phyloP scores from a whole-genome alignment of 2,888 invertebrate genomes.

The Andrena hattorfiana region DNA sequence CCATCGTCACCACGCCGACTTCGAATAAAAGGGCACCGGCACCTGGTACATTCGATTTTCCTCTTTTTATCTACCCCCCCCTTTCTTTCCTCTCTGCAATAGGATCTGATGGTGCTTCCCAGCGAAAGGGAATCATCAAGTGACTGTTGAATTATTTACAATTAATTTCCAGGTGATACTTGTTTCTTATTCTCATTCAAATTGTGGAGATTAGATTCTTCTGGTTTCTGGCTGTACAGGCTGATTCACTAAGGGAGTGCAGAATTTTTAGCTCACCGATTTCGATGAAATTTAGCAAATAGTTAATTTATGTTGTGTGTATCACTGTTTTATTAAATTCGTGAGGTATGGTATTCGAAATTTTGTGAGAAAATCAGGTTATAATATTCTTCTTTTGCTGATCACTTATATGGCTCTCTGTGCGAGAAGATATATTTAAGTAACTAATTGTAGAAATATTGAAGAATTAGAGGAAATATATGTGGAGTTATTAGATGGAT shows the following conservation, averaged over 20 bases:
- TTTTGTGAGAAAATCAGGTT: too few relatives aligned
- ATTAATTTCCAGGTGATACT: conserved; percentile 4
- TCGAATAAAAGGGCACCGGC: conserved; percentile 50
- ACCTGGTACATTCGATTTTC: conserved; percentile 43
- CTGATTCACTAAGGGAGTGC: neutral
- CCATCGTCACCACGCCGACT: conserved; percentile 16
- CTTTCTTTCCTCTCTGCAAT: neutral
- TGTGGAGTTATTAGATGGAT: too few relatives aligned
- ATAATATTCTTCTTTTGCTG: too few relatives aligned
- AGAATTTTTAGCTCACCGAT: too few relatives aligned
- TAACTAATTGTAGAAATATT: too few relatives aligned
- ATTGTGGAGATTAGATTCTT: neutral
- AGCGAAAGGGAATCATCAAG: conserved; percentile 47
- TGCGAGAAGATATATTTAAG: too few relatives aligned
- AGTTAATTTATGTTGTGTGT: too few relatives aligned
- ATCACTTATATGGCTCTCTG: too few relatives aligned
- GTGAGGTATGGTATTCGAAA: too few relatives aligned
- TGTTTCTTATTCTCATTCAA: neutral
- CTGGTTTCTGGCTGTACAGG: neutral
- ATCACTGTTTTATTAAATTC: too few relatives aligned
- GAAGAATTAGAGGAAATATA: too few relatives aligned
- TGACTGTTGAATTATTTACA: conserved; percentile 38
- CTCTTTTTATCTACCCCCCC: neutral
- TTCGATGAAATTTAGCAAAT: too few relatives aligned
- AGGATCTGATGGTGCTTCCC: neutral